Percentiles rank a stretch among this genome's conserved stretches.
phyloP scores from a whole-genome alignment of 2,888 invertebrate species.

The Patella depressa region DNA sequence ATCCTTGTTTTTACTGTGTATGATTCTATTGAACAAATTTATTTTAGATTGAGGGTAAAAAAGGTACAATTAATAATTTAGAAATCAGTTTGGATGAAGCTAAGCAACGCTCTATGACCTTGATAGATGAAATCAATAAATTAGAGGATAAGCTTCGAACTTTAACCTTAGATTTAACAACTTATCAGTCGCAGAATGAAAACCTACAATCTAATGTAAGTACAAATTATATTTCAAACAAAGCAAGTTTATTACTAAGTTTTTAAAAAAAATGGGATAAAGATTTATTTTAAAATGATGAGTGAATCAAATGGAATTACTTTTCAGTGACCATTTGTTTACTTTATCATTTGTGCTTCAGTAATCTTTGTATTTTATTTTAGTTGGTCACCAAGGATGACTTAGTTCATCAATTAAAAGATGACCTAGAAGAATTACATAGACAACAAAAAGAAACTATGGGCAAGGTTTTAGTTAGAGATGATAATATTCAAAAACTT shows the following conservation, averaged over 20 bases:
- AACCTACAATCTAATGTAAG: conserved; percentile 62
- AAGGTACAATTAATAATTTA: conserved; percentile 53
- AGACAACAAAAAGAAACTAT: conserved; percentile 64
- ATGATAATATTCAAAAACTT: conserved; percentile 66
- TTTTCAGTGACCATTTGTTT: no score
- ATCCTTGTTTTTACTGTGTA: no score
- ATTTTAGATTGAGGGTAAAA: conserved; percentile 56
- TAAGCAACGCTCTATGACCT: conserved; percentile 52
- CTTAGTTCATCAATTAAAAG: conserved; percentile 57
- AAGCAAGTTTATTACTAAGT: no score
- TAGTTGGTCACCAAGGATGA: conserved; percentile 66
- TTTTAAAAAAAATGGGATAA: no score
- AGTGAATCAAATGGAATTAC: no score
- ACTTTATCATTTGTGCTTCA: background rate
- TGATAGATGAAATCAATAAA: conserved; percentile 59
- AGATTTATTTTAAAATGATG: no score
- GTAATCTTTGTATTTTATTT: background rate
- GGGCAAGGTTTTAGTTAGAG: conserved; percentile 63
- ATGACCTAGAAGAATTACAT: conserved; percentile 61
- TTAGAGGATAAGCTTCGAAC: conserved; percentile 63
- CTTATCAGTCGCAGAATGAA: conserved; percentile 60
- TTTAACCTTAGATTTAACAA: conserved; percentile 59
- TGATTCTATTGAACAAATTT: background rate
- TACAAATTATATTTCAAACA: background rate
- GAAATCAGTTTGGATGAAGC: conserved; percentile 60